Conservation (phyloP, 2,797 vertebrate species). For the Neopelma chrysocephalum region DNA sequence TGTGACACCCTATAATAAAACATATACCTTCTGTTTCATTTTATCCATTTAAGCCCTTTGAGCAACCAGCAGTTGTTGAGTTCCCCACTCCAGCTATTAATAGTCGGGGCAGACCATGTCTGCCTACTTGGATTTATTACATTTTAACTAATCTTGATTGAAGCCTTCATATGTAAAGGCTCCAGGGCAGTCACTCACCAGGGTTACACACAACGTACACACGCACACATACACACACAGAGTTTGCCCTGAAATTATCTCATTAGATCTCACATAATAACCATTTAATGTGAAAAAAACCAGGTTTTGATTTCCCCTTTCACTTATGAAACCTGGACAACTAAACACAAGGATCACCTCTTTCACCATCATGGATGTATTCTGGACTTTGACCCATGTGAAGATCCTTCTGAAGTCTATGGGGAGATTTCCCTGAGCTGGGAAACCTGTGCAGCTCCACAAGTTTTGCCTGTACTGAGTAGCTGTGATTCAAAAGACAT, state of each 20-base stretch:
- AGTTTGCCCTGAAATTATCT: not conserved
- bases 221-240: not conserved
- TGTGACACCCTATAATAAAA: conserved; percentile 67
- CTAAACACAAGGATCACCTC: not conserved
- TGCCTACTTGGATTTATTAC: conserved; percentile 70
- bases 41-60: conserved; percentile 71
- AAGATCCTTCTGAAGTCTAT: not conserved
- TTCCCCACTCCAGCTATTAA: conserved; percentile 62
- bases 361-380: not conserved
- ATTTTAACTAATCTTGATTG: conserved; percentile 69
- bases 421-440: not conserved
- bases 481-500: not conserved
- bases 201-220: conserved; percentile 19
- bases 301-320: not conserved
- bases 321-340: not conserved
- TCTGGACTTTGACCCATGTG: not conserved
- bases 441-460: not conserved
- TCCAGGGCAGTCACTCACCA: conserved; percentile 43
- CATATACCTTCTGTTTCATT: conserved; percentile 66
- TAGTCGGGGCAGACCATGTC: conserved; percentile 24
- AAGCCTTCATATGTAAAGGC: conserved; percentile 26
- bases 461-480: not conserved
- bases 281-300: not conserved
- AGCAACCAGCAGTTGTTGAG: conserved; percentile 72
- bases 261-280: not conserved